Base-by-base conservation (phyloP, 2,888 invertebrate species). In the Lithophane leautieri region DNA sequence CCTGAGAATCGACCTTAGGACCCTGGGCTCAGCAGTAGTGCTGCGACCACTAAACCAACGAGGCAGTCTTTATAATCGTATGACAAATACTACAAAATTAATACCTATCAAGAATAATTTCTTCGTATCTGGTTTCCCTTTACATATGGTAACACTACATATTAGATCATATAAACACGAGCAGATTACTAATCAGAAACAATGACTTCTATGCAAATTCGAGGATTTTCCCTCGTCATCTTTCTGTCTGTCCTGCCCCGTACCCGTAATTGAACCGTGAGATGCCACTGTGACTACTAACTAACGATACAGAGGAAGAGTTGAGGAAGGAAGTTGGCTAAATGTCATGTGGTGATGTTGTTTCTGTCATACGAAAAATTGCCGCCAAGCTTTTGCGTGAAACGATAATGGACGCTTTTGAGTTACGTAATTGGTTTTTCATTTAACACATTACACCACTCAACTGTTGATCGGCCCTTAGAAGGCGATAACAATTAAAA, bases 131-230 rank as follows among this genome's bases (percentile, higher is more conserved):
- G 47, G 56, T 69, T 69, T 68, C 58, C 54, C 44, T 78, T 47
- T 14, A 62, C 22, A 63, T 25, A 56, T 9, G n/a, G 34, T 34
- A n/a, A 66, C 50, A 60, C 19, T 44, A n/a, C n/a, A 19, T 54
- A 61, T 52, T 67, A 40, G 16, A 61, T 62, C 14, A 62, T 28
- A 22, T 40, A 7, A 22, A 70, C 16, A 34, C 22, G 16, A 47
- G 4, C 34, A 40, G 54, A 28, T 63, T 69, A 63, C 60, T 77
- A 67, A 76, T 52, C 16, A 40, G 44, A 47, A 34, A 78, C 79
- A 79, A 79, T 79, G 58, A 28, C 7, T 63, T 34, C 25, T 71
- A 79, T 78, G 79, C 63, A 65, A 79, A 79, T 79, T 14, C 34
- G 34, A 40, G 79, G 79, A 70, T 78, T 71, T 78, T 52, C 77